Base-by-base conservation (phyloP, 1,140 invertebrate species). In the Zaprionus tsacasi region DNA sequence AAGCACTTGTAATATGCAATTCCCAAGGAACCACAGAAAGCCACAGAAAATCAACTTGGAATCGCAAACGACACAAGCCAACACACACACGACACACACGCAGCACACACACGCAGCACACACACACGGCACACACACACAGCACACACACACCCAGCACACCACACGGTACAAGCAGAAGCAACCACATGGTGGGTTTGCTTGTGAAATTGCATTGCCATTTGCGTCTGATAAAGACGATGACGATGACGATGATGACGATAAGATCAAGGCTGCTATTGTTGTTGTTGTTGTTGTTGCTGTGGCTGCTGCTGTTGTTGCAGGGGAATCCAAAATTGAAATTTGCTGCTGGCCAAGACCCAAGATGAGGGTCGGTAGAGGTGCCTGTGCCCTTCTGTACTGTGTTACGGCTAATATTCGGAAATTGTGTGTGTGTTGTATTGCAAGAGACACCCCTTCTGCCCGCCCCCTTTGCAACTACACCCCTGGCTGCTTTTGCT, bases 161-260 rank as follows among this genome's bases (percentile, higher is more conserved):
- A 21, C 45, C 10, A 43, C 52, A 15, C 33, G 30, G 6, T 43
- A 40, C 40, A 63, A 55, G 50, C n/a, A 15, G 17, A 59, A 58
- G 35, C 15, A 73, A 48, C 48, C 66, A 73, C 64, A 58, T 50
- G 71, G 21, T 12, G 17, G 38, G 55, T 60, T 76, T 73, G 65
- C 65, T 64, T 74, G 65, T 48, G 60, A 65, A 74, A 74, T 77
- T 57, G 54, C 71, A 69, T 64, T 69, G 35, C 59, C 52, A 69
- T 69, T 74, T 59, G 52, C 43, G 52, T 74, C 40, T 68, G 63
- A 35, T 71, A 58, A 67, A 33, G 65, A 52, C 17, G 67, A 57
- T 61, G 60, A 68, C 54, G 50, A 56, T 56, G 21, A 21, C n/a
- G n/a, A 45, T 45, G 40, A 45, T 15, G n/a, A 45, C n/a, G n/a